A percentile compares a stretch with the other conserved stretches of the same genome.
Evolutionary conservation across 2,888 invertebrate species (phyloP).

Genomic region (Mimumesa dahlbomi): DNA sequence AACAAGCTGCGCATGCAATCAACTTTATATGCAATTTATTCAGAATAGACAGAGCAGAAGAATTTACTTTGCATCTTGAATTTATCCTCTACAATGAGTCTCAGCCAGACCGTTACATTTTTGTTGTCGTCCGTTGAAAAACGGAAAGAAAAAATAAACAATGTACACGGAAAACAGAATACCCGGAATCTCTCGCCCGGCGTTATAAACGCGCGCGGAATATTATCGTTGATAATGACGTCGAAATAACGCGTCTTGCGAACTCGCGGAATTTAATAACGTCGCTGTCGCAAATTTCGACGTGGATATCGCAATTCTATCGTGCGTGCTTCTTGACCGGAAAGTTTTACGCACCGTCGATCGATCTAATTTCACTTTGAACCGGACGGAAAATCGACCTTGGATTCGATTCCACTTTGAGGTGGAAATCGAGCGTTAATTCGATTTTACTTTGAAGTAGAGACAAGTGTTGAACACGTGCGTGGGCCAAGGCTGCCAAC

Average conservation of each 20-base stretch:
- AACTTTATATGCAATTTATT: constrained; percentile 15
- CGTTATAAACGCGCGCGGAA: too few species aligned
- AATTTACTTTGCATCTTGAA: neutral
- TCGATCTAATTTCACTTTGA: constrained; percentile 26
- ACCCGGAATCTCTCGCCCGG: too few species aligned
- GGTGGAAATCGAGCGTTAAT: constrained; percentile 28
- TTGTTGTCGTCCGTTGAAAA: too few species aligned
- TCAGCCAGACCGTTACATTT: too few species aligned
- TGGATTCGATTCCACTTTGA: constrained; percentile 24
- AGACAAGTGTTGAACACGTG: constrained; percentile 2
- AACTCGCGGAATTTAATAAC: neutral
- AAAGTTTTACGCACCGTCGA: constrained; percentile 15
- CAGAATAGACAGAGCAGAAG: neutral
- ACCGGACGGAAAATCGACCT: constrained; percentile 16
- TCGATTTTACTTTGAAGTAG: constrained; percentile 13
- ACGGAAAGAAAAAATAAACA: neutral
- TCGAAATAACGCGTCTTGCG: too few species aligned
- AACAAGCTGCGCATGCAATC: constrained; percentile 1
- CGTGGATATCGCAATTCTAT: neutral
- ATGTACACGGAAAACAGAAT: neutral
- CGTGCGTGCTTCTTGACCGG: constrained; percentile 14
- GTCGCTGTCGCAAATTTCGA: neutral
- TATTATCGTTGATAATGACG: too few species aligned
- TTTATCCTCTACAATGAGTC: neutral
- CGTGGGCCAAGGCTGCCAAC: neutral